Percentiles rank a stretch among this genome's conserved stretches.
Conservation (phyloP, 2,113 vertebrate genomes). For the Labrus mixtus region DNA sequence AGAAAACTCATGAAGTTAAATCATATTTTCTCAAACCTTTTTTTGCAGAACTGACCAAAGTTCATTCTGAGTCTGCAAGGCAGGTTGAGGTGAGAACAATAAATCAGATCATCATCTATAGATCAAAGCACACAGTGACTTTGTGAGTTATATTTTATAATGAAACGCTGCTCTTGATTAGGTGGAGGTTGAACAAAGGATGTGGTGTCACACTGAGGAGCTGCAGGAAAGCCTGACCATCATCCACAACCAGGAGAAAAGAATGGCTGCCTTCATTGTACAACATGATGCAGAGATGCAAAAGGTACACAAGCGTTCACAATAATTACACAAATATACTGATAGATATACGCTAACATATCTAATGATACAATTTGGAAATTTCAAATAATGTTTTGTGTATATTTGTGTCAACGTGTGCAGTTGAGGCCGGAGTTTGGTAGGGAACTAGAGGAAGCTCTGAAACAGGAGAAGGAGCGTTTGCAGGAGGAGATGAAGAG, state of each 20-base stretch:
- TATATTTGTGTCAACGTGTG: not conserved
- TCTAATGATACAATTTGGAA: not conserved
- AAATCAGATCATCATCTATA: not conserved
- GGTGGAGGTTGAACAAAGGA: constrained; percentile 78
- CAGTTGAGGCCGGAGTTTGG: constrained; percentile 82
- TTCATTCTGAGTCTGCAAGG: constrained; percentile 73
- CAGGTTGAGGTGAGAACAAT: constrained; percentile 82
- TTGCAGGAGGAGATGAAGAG: constrained; percentile 68
- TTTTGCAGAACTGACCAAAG: constrained; percentile 81
- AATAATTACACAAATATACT: not conserved
- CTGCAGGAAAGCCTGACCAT: constrained; percentile 66
- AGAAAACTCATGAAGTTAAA: not conserved
- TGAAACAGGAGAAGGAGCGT: constrained; percentile 54
- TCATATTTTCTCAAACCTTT: not conserved
- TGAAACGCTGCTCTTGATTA: constrained; percentile 28
- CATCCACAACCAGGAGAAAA: constrained; percentile 80
- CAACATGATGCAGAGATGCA: constrained; percentile 77
- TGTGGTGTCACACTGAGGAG: constrained; percentile 79
- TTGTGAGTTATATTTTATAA: not conserved
- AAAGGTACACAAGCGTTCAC: constrained; percentile 63
- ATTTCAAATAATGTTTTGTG: not conserved
- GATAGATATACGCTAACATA: not conserved
- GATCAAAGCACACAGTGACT: not conserved
- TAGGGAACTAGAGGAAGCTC: constrained; percentile 75
- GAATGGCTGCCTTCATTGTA: constrained; percentile 77